These are phyloP conservation scores for Zaprionus tsacasi DNA, from an alignment of 1,140 invertebrate species.

Conservation along the genomic window DNA sequence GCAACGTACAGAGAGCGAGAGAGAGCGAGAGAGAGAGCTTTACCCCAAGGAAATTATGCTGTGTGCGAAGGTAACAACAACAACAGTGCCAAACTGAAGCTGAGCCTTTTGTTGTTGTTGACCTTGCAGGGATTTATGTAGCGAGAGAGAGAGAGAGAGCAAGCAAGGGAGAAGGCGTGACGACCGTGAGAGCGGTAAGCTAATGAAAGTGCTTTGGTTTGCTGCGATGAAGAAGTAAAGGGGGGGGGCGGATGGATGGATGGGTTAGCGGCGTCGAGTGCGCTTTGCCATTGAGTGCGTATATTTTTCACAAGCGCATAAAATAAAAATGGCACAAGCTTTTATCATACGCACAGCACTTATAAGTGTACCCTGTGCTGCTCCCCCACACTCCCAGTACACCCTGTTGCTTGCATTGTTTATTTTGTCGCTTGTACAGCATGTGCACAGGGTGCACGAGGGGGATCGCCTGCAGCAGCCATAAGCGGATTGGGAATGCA, in stretches of 20 bases:
- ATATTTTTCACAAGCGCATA: conserved; percentile 43
- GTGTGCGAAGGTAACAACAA: conserved; percentile 8
- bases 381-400: not conserved
- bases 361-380: conserved; percentile 21
- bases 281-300: conserved; percentile 56
- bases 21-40: conserved; percentile 13
- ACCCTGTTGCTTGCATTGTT: conserved; percentile 68
- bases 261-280: conserved; percentile 55
- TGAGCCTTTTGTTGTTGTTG: conserved; percentile 21
- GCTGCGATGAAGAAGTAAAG: not conserved
- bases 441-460: not conserved
- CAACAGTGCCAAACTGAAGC: conserved; percentile 15
- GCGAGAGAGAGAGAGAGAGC: not conserved
- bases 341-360: conserved; percentile 72
- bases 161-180: not conserved
- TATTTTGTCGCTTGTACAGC: conserved; percentile 32
- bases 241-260: conserved; percentile 7
- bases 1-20: not conserved
- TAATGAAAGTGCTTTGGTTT: conserved; percentile 75
- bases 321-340: conserved; percentile 59
- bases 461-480: conserved; percentile 34
- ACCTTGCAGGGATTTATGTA: conserved; percentile 44
- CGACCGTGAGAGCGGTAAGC: conserved; percentile 68
- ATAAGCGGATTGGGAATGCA: conserved; percentile 77
- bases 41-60: conserved; percentile 52